phyloP scores from a whole-genome alignment of 1,140 invertebrate genomes.

The Tetramorium parvispinum region DNA sequence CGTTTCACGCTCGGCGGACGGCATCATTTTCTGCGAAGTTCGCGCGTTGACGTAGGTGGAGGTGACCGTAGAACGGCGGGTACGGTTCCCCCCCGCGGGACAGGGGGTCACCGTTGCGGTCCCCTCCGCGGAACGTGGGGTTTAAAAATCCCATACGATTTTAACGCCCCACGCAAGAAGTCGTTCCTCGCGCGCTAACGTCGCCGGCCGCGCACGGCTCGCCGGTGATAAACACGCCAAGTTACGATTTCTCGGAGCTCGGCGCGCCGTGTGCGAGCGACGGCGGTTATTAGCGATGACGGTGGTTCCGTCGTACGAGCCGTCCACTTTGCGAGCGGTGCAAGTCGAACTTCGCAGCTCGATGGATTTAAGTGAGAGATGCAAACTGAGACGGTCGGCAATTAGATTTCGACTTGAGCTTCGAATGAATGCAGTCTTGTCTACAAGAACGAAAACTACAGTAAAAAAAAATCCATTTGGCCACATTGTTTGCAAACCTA shows the following conservation, averaged over 20 bases:
- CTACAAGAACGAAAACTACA: background rate
- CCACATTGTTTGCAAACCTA: no score
- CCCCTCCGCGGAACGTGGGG: constrained; percentile 59
- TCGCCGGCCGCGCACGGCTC: constrained; percentile 72
- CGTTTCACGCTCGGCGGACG: constrained; percentile 17
- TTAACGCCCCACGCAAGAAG: constrained; percentile 83
- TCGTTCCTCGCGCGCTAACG: constrained; percentile 81
- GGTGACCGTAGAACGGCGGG: constrained; percentile 56
- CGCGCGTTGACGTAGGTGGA: constrained; percentile 76
- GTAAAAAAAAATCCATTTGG: no score
- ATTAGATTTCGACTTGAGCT: background rate
- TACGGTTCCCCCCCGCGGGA: constrained; percentile 17
- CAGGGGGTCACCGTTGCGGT: constrained; percentile 54
- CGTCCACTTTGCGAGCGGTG: constrained; percentile 24
- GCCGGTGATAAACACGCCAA: constrained; percentile 85
- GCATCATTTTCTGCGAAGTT: constrained; percentile 76
- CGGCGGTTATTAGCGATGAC: constrained; percentile 51
- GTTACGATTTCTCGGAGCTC: constrained; percentile 86
- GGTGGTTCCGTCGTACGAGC: constrained; percentile 33
- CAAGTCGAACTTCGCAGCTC: background rate
- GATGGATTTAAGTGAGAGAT: constrained; percentile 5
- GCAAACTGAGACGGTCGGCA: background rate
- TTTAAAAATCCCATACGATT: constrained; percentile 82
- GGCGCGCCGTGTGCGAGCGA: constrained; percentile 69
- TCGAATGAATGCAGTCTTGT: background rate